phyloP scores from a whole-genome alignment of 2,113 vertebrate species.

The Corythoichthys intestinalis region DNA sequence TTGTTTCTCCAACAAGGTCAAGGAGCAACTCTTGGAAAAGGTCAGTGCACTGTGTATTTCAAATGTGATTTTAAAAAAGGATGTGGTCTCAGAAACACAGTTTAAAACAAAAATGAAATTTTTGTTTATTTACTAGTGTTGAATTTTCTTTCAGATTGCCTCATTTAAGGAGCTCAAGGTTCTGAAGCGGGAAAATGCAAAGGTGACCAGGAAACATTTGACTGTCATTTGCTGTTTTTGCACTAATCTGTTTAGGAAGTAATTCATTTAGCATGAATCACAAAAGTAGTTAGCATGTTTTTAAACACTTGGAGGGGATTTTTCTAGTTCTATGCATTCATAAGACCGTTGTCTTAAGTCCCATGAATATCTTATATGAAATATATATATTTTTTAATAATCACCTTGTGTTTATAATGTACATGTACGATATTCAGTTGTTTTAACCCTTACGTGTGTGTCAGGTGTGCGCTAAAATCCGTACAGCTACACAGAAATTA shows the following conservation, averaged over 20 bases:
- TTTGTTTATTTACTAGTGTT: neutral
- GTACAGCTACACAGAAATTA: constrained; percentile 72
- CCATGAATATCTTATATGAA: neutral
- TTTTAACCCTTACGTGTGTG: neutral
- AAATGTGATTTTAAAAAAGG: too few species aligned
- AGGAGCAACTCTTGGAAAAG: constrained; percentile 74
- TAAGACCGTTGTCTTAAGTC: neutral
- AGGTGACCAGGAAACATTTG: constrained; percentile 72
- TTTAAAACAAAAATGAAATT: neutral
- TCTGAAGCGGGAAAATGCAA: constrained; percentile 75
- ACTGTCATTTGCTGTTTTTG: too few species aligned
- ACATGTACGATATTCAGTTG: neutral
- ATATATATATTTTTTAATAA: neutral
- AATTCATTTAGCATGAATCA: neutral
- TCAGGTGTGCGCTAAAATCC: constrained; percentile 72
- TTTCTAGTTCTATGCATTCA: too few species aligned
- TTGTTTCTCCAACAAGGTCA: constrained; percentile 70
- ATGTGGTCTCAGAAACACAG: too few species aligned
- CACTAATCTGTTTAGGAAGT: too few species aligned
- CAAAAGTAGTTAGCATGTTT: neutral
- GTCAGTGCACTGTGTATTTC: constrained; percentile 61
- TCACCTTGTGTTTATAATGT: neutral
- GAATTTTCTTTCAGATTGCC: constrained; percentile 53
- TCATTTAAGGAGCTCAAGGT: constrained; percentile 68
- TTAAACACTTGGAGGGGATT: neutral